Base-by-base conservation (phyloP, 2,113 vertebrate species). In the Tachuris rubrigastra region DNA sequence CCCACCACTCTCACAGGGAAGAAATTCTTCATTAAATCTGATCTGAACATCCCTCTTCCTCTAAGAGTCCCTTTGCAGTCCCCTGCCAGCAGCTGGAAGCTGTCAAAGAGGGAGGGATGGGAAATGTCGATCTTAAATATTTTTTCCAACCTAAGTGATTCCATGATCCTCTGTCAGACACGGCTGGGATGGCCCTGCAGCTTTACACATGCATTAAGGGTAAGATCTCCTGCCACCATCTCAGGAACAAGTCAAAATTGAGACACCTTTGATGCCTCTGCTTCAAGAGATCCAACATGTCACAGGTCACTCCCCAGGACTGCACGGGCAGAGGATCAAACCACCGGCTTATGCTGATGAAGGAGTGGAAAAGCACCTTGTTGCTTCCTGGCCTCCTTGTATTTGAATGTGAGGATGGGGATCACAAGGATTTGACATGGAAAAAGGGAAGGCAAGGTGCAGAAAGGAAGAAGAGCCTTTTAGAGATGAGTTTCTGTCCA, bases 141-240 rank as follows among this genome's bases (percentile, higher is more conserved):
- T 20, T 77, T 69, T 71, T 5, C 49, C 63, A 77, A 42, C 31
- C 56, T 49, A 21, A 56, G 35, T 17, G 31, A 33, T 49, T 77
- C 65, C 42, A 8, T 20, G 28, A 24, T 44, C 37, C 22, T 28
- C 27, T 42, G 23, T 9, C 2, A 6, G 84, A 24, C 42, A 14
- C 0, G 0, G 23, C 18, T 4, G 25, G 1, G 0, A 49, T 14
- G 69, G 41, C 62, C 66, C 46, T 21, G 65, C 63, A 60, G 53
- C 76, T 18, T 27, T 21, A 5, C 10, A 5, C 0, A 0, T 14
- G n/a, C 46, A 7, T 30, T 18, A 31, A 42, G 1, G 11, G 22
- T 2, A 18, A 42, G 16, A 85, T 50, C 39, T 62, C 55, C 39
- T 33, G 44, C 9, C 49, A 25, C 2, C 3, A 4, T 16, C 55